A percentile compares a stretch with the other conserved stretches of the same genome.
Evolutionary conservation across 1,140 invertebrate species (phyloP).

Genomic region (Neomicropteryx cornuta): DNA sequence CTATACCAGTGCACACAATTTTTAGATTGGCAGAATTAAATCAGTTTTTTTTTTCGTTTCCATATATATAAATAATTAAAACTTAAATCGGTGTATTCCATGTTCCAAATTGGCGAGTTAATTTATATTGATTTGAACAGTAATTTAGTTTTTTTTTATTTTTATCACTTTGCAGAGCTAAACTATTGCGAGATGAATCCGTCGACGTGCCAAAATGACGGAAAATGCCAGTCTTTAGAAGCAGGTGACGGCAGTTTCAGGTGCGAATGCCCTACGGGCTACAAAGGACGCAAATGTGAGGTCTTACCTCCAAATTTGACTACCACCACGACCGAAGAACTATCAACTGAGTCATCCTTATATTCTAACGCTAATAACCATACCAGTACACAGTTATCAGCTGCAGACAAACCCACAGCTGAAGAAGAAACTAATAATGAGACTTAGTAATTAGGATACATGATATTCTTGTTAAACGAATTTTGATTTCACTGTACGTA

Average conservation of each 20-base stretch:
- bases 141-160: constrained; percentile 4
- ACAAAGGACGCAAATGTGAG: constrained; percentile 48
- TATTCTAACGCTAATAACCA: neutral
- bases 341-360: too few relatives aligned
- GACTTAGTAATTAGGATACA: too few relatives aligned
- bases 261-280: constrained; percentile 51
- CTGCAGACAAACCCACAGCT: neutral
- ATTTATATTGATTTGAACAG: too few relatives aligned
- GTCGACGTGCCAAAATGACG: constrained; percentile 61
- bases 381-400: neutral
- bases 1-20: too few relatives aligned
- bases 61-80: too few relatives aligned
- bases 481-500: too few relatives aligned
- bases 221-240: constrained; percentile 66
- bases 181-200: constrained; percentile 65
- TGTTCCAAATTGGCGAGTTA: too few relatives aligned
- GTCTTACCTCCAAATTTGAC: constrained; percentile 37
- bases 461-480: too few relatives aligned
- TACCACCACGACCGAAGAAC: constrained; percentile 15
- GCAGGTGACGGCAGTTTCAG: constrained; percentile 62
- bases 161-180: constrained; percentile 42
- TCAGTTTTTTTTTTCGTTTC: too few relatives aligned
- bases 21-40: too few relatives aligned
- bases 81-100: too few relatives aligned
- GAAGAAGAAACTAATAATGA: too few relatives aligned